Evolutionary conservation across 2,888 invertebrate genomes (phyloP), one percentile per base, ranked within the genome.

Genomic region (Parthenolecanium corni): DNA sequence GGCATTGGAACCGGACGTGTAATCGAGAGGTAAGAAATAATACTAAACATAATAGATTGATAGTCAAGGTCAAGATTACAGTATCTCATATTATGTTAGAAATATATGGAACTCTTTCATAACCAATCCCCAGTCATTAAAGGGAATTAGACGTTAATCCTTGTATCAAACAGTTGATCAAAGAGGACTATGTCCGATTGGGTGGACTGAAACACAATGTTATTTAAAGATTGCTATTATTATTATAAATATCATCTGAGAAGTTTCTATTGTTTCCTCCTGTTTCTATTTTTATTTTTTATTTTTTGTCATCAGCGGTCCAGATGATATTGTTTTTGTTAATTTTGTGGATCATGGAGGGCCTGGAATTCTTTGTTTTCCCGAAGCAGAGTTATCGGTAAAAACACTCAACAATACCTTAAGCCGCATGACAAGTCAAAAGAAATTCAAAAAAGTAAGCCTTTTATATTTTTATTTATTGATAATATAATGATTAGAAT

Each of bases 261-360:
- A n/a, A n/a, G n/a, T n/a, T 21, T 16, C 16, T 23, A 46, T 46
- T 46, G 23, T 44, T 44, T 20, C 12, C n/a, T 42, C 40, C 24
- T 36, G 20, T 4, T 1, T 40, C 1, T 46, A 46, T 65, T 58
- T 46, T 53, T 42, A 54, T 24, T 56, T 21, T 62, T 42, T 6
- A 62, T 57, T 36, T 14, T 24, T 44, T 14, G 46, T 21, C 64
- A 65, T 46, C 65, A 80, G 80, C 71, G 79, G 77, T 20, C 75
- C 77, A 6, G 73, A 79, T 66, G 81, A 82, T 70, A 74, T 77
- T 67, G 72, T 82, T 18, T 82, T 82, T 72, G 75, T 82, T 51
- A 79, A 79, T 71, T 81, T 80, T 73, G 77, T 77, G 36, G 81
- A 82, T 70, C 82, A 82, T 70, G 82, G 82, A 51, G 79, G 76